phyloP scores from a whole-genome alignment of 2,797 vertebrate species.

The Kryptolebias ocellatus region DNA sequence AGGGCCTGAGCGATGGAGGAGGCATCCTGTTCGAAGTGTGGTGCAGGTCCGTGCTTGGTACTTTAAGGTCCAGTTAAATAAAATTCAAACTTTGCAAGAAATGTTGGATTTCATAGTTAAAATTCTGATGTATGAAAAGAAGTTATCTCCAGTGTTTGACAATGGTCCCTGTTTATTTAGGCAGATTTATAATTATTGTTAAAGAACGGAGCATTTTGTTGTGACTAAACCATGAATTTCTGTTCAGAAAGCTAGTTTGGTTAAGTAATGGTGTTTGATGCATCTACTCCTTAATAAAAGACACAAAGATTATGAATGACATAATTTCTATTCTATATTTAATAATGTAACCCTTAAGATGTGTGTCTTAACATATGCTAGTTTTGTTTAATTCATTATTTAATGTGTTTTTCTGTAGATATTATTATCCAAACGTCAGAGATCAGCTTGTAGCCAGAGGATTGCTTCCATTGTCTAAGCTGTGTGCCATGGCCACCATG shows the following conservation, averaged over 20 bases:
- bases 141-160: no score
- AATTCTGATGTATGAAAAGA: neutral
- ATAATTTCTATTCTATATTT: neutral
- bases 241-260: no score
- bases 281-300: no score
- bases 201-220: neutral
- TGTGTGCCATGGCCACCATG: constrained; percentile 94
- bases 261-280: no score
- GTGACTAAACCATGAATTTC: neutral
- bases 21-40: constrained; percentile 96
- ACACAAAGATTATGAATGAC: no score
- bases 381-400: neutral
- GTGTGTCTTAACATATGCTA: neutral
- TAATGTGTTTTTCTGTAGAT: constrained; percentile 76
- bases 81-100: no score
- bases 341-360: neutral
- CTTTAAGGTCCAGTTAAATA: neutral
- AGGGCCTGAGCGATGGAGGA: constrained; percentile 77
- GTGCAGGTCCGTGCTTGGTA: constrained; percentile 88
- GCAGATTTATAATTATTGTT: neutral
- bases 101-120: neutral
- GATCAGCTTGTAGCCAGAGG: constrained; percentile 94
- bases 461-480: constrained; percentile 89
- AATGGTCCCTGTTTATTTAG: no score
- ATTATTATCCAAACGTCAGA: constrained; percentile 97